A percentile compares a stretch with the other conserved stretches of the same genome.
Evolutionary conservation across 1,140 invertebrate species (phyloP).

Genomic region (Aphaenogaster floridana): DNA sequence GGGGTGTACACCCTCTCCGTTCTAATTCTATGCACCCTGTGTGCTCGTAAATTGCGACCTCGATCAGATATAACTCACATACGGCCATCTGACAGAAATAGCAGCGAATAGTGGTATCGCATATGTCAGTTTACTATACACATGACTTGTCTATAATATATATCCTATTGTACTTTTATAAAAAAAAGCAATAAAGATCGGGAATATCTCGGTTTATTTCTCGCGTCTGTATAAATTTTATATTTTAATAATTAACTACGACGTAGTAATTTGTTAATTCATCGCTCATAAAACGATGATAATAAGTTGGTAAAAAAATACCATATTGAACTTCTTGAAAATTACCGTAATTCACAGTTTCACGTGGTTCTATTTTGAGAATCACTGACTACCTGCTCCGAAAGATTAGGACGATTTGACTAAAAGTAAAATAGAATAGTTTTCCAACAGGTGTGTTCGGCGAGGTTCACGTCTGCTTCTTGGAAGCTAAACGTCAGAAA

Average conservation of each 20-base stretch:
- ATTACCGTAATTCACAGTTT: background rate
- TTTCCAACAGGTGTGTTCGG: background rate
- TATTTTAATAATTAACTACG: background rate
- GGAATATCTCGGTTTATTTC: background rate
- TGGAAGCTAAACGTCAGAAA: background rate
- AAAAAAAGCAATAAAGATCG: background rate
- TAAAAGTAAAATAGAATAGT: background rate
- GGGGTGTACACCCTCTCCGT: constrained; percentile 17
- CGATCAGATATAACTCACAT: constrained; percentile 44
- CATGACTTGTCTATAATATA: background rate
- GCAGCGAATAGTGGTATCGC: constrained; percentile 36
- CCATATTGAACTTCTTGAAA: background rate
- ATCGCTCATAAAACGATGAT: background rate
- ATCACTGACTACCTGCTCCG: background rate
- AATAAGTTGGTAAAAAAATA: background rate
- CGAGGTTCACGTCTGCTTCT: background rate
- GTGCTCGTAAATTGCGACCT: constrained; percentile 36
- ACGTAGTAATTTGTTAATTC: background rate
- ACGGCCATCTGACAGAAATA: constrained; percentile 48
- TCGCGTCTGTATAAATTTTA: background rate
- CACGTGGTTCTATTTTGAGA: background rate
- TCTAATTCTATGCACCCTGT: constrained; percentile 58
- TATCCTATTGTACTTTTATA: background rate
- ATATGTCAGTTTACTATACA: constrained; percentile 21
- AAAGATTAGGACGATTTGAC: background rate